Base-by-base conservation (phyloP, 1,140 invertebrate species). In the Drosophila parabipectinata region DNA sequence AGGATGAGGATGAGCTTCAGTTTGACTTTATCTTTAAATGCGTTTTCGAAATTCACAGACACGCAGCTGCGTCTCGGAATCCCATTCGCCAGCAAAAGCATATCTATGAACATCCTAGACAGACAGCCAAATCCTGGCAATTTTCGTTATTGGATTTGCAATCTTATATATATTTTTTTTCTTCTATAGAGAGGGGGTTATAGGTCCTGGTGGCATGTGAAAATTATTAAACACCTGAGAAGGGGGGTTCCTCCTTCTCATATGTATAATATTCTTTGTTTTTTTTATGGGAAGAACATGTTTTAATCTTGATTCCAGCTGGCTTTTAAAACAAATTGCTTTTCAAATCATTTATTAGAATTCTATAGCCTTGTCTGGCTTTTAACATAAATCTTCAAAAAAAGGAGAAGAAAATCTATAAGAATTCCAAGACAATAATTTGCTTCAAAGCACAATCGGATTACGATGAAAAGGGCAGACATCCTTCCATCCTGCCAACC, bases 351-450 rank as follows among this genome's bases (percentile, higher is more conserved):
- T 21, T 21, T 21, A 21, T 21, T 21, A 21, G 21, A 21, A 21
- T 21, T 21, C 21, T 21, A 21, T 21, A 21, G 21, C 21, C 21
- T 21, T 21, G 21, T 21, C 21, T 21, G 21, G 2, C 21, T 21
- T 21, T 21, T 18, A 18, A 18, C 18, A 18, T 18, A 18, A 18
- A 18, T 18, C 18, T 18, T 18, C 18, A 18, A 18, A 21, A 21
- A 21, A 21, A 69, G 1, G 8, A 15, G 15, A 2, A 45, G 18
- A 50, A 59, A 59, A 59, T 52, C 30, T 9, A 7, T 12, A 24
- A 58, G 41, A 48, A 76, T 71, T 76, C 64, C 76, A 41, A 51
- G 57, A 71, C 59, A 79, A 83, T 84, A 75, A 83, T 83, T 79
- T 75, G 75, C 71, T 53, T 52, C 47, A 48, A 79, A 60, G 69